A percentile compares a stretch with the other conserved stretches of the same genome.
These are phyloP conservation scores for Dyspetes luteomarginatus DNA, from an alignment of 2,888 invertebrate species.

Conservation along the genomic window DNA sequence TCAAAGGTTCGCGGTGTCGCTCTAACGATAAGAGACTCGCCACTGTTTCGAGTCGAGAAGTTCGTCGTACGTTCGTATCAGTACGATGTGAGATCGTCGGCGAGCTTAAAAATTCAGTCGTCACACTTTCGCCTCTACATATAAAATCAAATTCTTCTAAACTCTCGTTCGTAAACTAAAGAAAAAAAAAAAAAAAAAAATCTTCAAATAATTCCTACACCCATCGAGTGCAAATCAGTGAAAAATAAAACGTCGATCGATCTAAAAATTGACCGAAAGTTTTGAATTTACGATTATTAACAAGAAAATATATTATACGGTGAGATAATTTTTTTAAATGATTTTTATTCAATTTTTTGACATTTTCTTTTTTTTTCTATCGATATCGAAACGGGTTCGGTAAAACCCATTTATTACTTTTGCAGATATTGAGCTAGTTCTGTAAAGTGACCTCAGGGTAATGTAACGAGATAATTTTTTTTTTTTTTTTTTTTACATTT, in stretches of 20 bases:
- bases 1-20: constrained; percentile 49
- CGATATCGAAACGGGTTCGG: background rate
- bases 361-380: background rate
- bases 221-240: no score
- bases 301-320: no score
- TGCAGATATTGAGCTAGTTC: background rate
- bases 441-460: background rate
- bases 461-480: background rate
- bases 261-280: no score
- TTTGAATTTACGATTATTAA: no score
- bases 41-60: constrained; percentile 33
- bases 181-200: no score
- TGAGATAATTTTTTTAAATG: background rate
- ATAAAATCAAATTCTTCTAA: background rate
- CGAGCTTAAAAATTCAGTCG: constrained; percentile 44
- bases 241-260: no score
- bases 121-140: background rate
- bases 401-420: background rate
- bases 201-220: no score
- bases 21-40: constrained; percentile 52
- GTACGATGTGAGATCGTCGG: constrained; percentile 20
- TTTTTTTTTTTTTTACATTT: no score
- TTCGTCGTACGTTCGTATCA: constrained; percentile 16
- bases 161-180: background rate
- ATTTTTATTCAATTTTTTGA: background rate